These are phyloP conservation scores for Clinocottus analis DNA, from an alignment of 2,113 vertebrate species.

Conservation along the genomic window DNA sequence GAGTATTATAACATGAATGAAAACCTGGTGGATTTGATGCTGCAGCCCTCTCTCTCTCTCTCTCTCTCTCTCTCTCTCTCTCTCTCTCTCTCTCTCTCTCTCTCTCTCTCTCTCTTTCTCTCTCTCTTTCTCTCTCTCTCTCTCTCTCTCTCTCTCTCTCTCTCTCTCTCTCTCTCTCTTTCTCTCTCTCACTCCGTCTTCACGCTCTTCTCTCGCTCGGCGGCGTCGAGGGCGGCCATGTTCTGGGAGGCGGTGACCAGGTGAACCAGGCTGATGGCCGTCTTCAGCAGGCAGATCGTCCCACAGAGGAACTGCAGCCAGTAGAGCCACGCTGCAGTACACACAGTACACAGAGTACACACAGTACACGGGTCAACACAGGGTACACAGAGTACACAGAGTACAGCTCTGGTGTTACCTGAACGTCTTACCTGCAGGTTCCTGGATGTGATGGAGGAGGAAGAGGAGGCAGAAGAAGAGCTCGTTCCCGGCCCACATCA, in stretches of 20 bases:
- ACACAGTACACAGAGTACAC: neutral
- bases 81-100: no score
- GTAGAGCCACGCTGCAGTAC: constrained; percentile 81
- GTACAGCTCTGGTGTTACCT: no score
- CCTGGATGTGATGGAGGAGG: constrained; percentile 83
- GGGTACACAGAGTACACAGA: no score
- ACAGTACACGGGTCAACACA: neutral
- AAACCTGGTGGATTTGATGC: no score
- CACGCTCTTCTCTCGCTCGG: constrained; percentile 79
- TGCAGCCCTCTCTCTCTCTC: no score
- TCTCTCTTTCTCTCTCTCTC: no score
- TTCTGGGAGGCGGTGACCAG: constrained; percentile 89
- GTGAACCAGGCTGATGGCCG: constrained; percentile 87
- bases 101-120: no score
- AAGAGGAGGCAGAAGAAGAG: constrained; percentile 93
- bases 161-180: neutral
- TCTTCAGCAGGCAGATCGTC: constrained; percentile 84
- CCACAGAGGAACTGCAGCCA: constrained; percentile 82
- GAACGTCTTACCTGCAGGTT: constrained; percentile 83
- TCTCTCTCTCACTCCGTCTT: constrained; percentile 73
- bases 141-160: neutral
- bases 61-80: no score
- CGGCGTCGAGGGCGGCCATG: constrained; percentile 87
- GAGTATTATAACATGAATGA: no score
- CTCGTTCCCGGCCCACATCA: constrained; percentile 92